phyloP scores from a whole-genome alignment of 2,113 vertebrate species.

The Lophura nycthemera region DNA sequence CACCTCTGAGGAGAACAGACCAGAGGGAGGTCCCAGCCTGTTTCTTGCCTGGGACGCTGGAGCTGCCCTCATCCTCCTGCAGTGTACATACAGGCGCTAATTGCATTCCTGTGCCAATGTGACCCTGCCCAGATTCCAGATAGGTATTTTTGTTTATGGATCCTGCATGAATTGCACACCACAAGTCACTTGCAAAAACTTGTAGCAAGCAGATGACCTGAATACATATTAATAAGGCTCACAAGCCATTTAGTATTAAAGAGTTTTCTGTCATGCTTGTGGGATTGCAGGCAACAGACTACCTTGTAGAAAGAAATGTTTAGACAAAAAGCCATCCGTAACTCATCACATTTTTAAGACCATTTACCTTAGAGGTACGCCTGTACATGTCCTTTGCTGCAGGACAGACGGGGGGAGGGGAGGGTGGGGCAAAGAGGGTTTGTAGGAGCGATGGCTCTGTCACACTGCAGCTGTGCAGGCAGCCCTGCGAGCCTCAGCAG shows the following conservation, averaged over 20 bases:
- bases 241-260: slow-evolving; percentile 27
- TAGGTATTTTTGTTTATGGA: slow-evolving; percentile 33
- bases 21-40: neutral
- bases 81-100: neutral
- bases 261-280: neutral
- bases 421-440: neutral
- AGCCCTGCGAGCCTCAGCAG: neutral
- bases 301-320: neutral
- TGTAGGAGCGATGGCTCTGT: neutral
- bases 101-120: neutral
- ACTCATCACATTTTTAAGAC: neutral
- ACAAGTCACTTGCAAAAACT: slow-evolving; percentile 42
- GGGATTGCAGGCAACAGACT: slow-evolving; percentile 1
- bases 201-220: slow-evolving; percentile 57
- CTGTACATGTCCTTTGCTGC: neutral
- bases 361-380: neutral
- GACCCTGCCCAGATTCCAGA: neutral
- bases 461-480: neutral
- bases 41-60: neutral
- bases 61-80: fast-evolving
- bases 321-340: neutral
- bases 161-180: slow-evolving; percentile 30
- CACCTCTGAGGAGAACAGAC: neutral
- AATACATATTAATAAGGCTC: slow-evolving; percentile 70
- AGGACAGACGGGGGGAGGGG: neutral